Evolutionary conservation across 2,888 invertebrate species (phyloP), one percentile per base, ranked within the genome.

Genomic region (Congeria kusceri): DNA sequence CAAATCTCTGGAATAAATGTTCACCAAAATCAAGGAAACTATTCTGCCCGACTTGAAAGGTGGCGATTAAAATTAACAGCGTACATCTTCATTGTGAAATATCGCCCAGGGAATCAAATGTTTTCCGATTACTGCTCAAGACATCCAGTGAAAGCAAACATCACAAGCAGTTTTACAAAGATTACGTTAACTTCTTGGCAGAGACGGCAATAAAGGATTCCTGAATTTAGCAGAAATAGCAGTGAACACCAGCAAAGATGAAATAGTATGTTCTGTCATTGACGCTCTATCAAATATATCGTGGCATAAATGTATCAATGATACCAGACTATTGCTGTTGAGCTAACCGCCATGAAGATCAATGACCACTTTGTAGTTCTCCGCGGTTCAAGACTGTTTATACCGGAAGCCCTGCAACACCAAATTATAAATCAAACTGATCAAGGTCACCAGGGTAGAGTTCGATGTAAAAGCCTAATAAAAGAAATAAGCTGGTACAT

Each of bases 1-100:
- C 77, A 82, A 86, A 65, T 88, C 87, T 11, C 67, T 91, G 18
- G 68, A 80, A 39, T 59, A 61, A 5, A 86, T 91, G 9, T 86
- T 89, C 58, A 84, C 75, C 25, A 88, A 85, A 23, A 77, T 69
- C 25, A 87, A 84, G 59, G 27, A 44, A 86, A 81, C 20, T 73
- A 85, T 0, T 77, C 84, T 29, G 79, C 84, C 27, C 57, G 85
- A 66, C 72, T 86, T 13, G 77, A 79, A 28, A 39, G 84, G 32
- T 84, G 80, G 83, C 66, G 77, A 59, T 66, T 82, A 13, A n/a
- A n/a, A n/a, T 64, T 86, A 15, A 62, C 69, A 23, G 58, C 80
- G 7, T 86, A 86, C 58, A 57, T 83, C 28, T 83, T 74, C 46
- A 57, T 27, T 15, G 71, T 86, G 2, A 25, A 64, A 39, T 84